Base-by-base conservation (phyloP, 1,140 invertebrate species). In the Drosophila arizonae region DNA sequence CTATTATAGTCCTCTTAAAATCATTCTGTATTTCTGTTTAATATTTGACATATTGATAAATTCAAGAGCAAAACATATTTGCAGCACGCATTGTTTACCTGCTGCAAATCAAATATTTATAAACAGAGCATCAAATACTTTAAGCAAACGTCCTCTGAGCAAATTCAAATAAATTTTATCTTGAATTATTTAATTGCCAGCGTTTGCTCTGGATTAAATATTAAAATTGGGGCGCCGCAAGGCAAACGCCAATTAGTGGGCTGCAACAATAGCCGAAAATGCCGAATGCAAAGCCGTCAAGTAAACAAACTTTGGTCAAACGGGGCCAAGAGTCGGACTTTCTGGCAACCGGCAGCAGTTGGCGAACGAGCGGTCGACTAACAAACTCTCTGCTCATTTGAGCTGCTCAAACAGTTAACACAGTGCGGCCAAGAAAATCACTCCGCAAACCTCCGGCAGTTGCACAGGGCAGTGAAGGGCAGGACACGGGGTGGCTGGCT, bases 371-470 rank as follows among this genome's bases (percentile, higher is more conserved):
- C 43, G 36, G 13, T 8, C 46, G 30, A 13, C 15, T 50, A 68
- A 60, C 58, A 62, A 66, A 55, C 46, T 71, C 62, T 62, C 63
- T 52, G 61, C 70, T 76, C 55, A 74, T 81, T 81, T 57, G 45
- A 54, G 48, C 70, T 77, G 75, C 39, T 51, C 57, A 69, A 76
- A 74, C 67, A 58, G 76, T 76, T 70, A 67, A 69, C 48, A 61
- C 58, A 51, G 50, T 62, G 64, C 65, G 55, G 55, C 79, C 73
- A 78, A 76, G 80, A 65, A 80, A 85, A 84, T 79, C 80, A 84
- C 66, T 84, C 81, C 79, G 67, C 68, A 61, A 76, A 76, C 56
- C 67, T 72, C 45, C 48, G 46, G 54, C 64, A 54, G 75, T 74
- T 69, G 48, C 55, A 30, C 8, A 39, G n/a, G 36, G 24, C 60